Conservation (phyloP, 2,113 vertebrate species). For the Rhinoderma darwinii region DNA sequence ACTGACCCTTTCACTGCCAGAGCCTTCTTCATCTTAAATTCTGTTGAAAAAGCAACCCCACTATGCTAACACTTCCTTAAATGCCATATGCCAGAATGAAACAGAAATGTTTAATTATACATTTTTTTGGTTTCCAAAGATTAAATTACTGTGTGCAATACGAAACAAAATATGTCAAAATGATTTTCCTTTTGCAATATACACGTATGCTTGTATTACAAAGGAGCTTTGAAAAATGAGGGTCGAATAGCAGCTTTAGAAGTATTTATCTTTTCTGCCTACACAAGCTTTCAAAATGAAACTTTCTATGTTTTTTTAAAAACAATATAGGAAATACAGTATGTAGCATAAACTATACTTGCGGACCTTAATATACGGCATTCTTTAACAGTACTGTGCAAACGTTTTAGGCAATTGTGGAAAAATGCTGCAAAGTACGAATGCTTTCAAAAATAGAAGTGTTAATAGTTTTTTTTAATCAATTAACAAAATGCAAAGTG, state of each 20-base stretch:
- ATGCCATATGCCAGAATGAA: not conserved
- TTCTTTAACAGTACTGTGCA: too few relatives aligned
- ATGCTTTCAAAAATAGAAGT: too few relatives aligned
- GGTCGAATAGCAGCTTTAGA: not conserved
- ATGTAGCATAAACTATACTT: too few relatives aligned
- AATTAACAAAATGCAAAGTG: too few relatives aligned
- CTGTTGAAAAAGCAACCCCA: not conserved
- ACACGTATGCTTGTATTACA: not conserved
- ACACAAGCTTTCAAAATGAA: not conserved
- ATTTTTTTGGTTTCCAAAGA: not conserved
- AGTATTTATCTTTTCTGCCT: not conserved
- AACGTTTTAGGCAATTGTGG: too few relatives aligned
- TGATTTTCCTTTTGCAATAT: not conserved
- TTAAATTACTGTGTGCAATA: not conserved
- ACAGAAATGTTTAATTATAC: not conserved
- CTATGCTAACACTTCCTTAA: not conserved
- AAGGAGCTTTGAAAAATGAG: not conserved
- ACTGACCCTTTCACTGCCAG: slow-evolving; percentile 19
- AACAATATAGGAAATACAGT: too few relatives aligned
- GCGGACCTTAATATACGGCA: too few relatives aligned
- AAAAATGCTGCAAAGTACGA: too few relatives aligned
- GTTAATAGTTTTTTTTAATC: too few relatives aligned
- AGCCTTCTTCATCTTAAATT: not conserved
- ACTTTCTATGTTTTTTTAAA: not conserved
- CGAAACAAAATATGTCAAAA: not conserved